Evolutionary conservation across 1,140 invertebrate genomes (phyloP).

Genomic region (Ceratina australensis): DNA sequence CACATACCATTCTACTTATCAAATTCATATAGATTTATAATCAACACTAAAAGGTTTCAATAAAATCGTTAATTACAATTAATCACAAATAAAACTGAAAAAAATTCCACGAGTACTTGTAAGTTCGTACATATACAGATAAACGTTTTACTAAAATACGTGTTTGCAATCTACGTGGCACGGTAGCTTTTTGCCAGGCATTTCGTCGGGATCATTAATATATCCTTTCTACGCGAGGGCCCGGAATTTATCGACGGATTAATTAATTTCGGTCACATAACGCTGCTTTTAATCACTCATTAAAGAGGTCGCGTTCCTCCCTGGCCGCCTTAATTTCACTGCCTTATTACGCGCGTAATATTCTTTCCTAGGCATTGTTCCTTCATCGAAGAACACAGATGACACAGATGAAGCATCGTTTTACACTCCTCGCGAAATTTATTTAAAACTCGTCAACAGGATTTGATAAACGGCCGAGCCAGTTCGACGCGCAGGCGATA

Average conservation of each 20-base stretch:
- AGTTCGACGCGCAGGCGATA: too few species aligned
- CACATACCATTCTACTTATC: too few species aligned
- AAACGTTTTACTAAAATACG: conserved; percentile 43
- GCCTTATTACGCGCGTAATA: conserved; percentile 26
- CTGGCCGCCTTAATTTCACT: conserved; percentile 51
- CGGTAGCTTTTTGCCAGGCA: conserved; percentile 62
- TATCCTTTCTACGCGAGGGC: conserved; percentile 42
- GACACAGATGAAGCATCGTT: too few species aligned
- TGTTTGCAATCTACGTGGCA: conserved; percentile 60
- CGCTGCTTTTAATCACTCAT: conserved; percentile 62
- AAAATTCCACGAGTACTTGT: not conserved
- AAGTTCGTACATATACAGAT: not conserved
- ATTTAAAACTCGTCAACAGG: too few species aligned
- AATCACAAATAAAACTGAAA: too few species aligned
- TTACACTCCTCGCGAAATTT: too few species aligned
- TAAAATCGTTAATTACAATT: not conserved
- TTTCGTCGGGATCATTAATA: conserved; percentile 67
- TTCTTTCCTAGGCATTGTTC: not conserved
- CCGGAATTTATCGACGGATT: conserved; percentile 64
- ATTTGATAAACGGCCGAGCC: too few species aligned
- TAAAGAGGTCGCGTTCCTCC: conserved; percentile 33
- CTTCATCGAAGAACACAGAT: not conserved
- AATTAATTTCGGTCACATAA: conserved; percentile 72
- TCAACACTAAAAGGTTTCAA: too few species aligned
- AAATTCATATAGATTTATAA: too few species aligned